phyloP scores from a whole-genome alignment of 2,797 vertebrate species.

The Sebastes matsubarae region DNA sequence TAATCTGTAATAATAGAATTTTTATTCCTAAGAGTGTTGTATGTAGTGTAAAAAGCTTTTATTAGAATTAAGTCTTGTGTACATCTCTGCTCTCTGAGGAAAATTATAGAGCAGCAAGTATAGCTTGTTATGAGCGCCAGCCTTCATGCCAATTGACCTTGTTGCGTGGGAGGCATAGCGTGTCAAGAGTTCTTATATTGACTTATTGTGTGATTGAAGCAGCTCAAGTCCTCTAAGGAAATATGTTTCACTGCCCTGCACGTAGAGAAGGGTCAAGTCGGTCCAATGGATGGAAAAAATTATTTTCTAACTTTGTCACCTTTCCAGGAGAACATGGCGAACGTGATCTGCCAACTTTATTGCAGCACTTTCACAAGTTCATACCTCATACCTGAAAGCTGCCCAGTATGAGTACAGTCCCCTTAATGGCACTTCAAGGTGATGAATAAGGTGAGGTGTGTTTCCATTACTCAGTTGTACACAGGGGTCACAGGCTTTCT shows the following conservation, averaged over 20 bases:
- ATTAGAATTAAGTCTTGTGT: neutral
- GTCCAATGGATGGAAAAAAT: neutral
- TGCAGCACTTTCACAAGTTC: neutral
- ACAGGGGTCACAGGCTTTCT: neutral
- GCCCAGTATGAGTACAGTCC: neutral
- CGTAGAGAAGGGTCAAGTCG: neutral
- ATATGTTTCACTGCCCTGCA: neutral
- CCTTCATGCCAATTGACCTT: conserved; percentile 10
- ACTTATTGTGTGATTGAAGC: neutral
- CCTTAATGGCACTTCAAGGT: neutral
- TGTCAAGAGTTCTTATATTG: neutral
- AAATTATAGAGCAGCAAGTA: neutral
- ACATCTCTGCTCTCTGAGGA: neutral
- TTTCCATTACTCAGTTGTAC: neutral
- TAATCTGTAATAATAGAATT: neutral
- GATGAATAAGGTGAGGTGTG: neutral
- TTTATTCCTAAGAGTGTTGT: neutral
- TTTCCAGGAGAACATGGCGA: neutral
- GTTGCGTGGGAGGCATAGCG: neutral
- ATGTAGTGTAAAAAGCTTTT: neutral
- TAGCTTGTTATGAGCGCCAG: neutral
- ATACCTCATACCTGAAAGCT: neutral
- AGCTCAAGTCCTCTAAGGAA: neutral
- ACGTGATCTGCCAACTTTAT: neutral
- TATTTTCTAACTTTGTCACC: conserved; percentile 22